Base-by-base conservation (phyloP, 1,140 invertebrate genomes). In the Proales similis region DNA sequence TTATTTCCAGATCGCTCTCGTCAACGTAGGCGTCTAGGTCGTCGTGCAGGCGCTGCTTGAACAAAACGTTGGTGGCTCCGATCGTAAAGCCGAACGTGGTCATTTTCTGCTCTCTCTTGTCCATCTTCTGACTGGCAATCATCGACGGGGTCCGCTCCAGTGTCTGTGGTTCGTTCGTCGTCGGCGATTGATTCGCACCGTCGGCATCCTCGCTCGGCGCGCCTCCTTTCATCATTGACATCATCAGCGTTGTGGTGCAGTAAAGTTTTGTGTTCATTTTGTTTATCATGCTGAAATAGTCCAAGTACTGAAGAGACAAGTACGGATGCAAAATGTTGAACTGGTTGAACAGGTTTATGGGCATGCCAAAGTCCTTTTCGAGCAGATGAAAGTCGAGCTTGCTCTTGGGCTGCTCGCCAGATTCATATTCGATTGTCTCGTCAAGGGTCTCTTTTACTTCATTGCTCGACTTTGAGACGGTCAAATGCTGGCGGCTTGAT, bases 1-100 rank as follows among this genome's bases (percentile, higher is more conserved):
- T 81, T 17, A 89, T 86, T 71, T 96, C 90, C 69, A 97, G 85
- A 70, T 86, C 83, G 43, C 84, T 84, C 68, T 84, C 85, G 70
- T 88, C 86, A 7, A 81, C 73, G 73, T 82, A 66, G 11, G 49
- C 67, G 12, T 48, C 36, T 19, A 48, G 26, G 11, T 48, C 62
- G 27, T 48, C 45, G 29, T 51, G 43, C 3, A 57, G 36, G 5
- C 93, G 93, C 70, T 95, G 91, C 73, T 91, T 90, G 70, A 97
- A 98, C 5, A 98, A 78, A 14, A 94, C 84, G 81, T 98, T 98
- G 32, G 92, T 95, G 6, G 93, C 93, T 46, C 94, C 94, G 65
- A 95, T 86, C 32, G 95, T 78, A 76, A 92, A 97, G 45, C 90
- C 87, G 79, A 5, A 95, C 86, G 69, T 86, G 87, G 2, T 84